Conservation (phyloP, 1,140 invertebrate genomes). For the Lysiphlebus fabarum region DNA sequence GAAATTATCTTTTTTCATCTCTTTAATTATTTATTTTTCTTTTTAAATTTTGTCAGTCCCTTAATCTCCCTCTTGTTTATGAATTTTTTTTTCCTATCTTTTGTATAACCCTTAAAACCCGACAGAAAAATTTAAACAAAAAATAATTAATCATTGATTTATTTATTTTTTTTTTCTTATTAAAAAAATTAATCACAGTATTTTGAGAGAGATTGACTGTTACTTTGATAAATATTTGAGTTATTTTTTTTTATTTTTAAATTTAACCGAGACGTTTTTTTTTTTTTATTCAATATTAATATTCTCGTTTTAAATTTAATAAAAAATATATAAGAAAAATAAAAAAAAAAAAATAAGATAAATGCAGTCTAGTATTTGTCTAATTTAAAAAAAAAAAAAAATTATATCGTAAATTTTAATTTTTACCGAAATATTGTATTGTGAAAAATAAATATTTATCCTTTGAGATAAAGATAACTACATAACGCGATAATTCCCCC, state of each 20-base stretch:
- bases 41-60: background rate
- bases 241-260: too few species aligned
- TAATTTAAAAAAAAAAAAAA: constrained; percentile 4
- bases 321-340: constrained; percentile 13
- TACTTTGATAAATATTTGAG: too few species aligned
- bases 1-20: constrained; percentile 28
- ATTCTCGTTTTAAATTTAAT: constrained; percentile 15
- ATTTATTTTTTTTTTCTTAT: too few species aligned
- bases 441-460: constrained; percentile 31
- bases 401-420: background rate
- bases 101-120: too few species aligned
- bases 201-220: too few species aligned
- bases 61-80: too few species aligned
- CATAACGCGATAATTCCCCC: constrained; percentile 58
- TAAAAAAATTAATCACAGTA: too few species aligned
- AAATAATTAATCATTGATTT: too few species aligned
- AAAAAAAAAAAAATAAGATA: constrained; percentile 7
- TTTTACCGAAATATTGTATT: too few species aligned
- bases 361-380: constrained; percentile 16
- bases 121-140: too few species aligned
- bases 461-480: constrained; percentile 55
- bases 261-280: background rate
- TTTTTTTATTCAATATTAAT: too few species aligned
- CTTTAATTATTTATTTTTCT: constrained; percentile 21
- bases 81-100: too few species aligned